phyloP scores from a whole-genome alignment of 2,888 invertebrate species.

The Pyrrhosoma nymphula region DNA sequence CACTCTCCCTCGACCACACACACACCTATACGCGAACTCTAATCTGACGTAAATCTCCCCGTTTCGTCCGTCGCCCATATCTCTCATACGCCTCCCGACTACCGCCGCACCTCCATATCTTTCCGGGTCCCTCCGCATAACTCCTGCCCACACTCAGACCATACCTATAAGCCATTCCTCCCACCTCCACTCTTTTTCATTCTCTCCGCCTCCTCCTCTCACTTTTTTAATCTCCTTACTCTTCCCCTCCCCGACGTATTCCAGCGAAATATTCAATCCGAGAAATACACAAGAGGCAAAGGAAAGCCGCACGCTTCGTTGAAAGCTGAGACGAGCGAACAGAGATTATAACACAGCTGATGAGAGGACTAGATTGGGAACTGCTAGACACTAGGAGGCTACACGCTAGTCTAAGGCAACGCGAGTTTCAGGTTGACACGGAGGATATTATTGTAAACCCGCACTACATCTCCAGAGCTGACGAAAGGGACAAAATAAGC shows the following conservation, averaged over 20 bases:
- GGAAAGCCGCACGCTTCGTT: no score
- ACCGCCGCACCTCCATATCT: slow-evolving; percentile 17
- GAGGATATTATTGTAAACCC: no score
- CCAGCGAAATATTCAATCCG: no score
- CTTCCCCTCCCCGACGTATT: not conserved
- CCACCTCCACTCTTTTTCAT: not conserved
- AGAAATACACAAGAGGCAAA: no score
- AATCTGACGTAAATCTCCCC: slow-evolving; percentile 22
- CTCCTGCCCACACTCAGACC: not conserved
- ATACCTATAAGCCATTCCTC: not conserved
- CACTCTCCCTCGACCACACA: not conserved
- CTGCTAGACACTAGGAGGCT: no score
- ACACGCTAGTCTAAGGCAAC: no score
- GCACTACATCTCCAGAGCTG: no score
- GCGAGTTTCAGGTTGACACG: no score
- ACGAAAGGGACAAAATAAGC: no score
- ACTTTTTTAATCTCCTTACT: not conserved
- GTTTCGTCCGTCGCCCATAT: slow-evolving; percentile 3
- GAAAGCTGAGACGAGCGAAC: no score
- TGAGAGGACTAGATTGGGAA: no score
- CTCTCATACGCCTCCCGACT: not conserved
- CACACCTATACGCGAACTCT: not conserved
- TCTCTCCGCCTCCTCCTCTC: not conserved
- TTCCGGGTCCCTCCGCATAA: not conserved
- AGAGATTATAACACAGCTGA: no score